phyloP scores from a whole-genome alignment of 2,113 vertebrate species.

The Rhineura floridana region DNA sequence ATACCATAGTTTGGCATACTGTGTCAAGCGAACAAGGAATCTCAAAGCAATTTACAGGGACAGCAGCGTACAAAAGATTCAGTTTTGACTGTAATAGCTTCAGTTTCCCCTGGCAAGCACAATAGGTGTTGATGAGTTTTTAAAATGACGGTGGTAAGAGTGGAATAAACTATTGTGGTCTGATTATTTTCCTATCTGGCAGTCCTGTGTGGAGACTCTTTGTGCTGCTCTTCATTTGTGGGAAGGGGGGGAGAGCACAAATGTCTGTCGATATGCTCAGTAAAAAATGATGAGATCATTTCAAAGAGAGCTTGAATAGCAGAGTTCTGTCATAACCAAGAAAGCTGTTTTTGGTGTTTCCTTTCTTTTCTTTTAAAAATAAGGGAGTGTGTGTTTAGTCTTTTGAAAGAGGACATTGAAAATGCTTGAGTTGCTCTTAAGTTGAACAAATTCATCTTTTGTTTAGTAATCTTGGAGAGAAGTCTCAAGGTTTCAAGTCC shows the following conservation, averaged over 20 bases:
- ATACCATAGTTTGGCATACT: too few relatives aligned
- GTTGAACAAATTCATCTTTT: constrained; percentile 10
- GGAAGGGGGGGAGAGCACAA: not conserved
- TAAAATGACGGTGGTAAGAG: not conserved
- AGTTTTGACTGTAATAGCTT: not conserved
- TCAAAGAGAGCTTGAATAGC: not conserved
- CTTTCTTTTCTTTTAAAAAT: constrained; percentile 18
- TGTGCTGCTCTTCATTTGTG: not conserved
- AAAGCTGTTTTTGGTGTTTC: constrained; percentile 29
- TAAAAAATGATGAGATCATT: not conserved
- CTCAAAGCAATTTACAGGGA: too few relatives aligned
- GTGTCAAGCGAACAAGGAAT: too few relatives aligned
- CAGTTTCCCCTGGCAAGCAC: not conserved
- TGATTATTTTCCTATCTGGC: not conserved
- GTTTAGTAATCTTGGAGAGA: not conserved
- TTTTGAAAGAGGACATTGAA: constrained; percentile 9
- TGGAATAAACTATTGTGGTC: not conserved
- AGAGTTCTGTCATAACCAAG: constrained; percentile 11
- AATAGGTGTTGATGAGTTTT: not conserved
- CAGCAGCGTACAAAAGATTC: too few relatives aligned
- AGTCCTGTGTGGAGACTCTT: not conserved
- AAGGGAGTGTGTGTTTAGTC: constrained; percentile 27
- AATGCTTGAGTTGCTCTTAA: not conserved
- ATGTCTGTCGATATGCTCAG: not conserved
- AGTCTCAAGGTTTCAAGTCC: fast-evolving